Percentiles rank a stretch among this genome's conserved stretches.
phyloP scores from a whole-genome alignment of 2,888 invertebrate genomes.

The Copidosoma aretas region DNA sequence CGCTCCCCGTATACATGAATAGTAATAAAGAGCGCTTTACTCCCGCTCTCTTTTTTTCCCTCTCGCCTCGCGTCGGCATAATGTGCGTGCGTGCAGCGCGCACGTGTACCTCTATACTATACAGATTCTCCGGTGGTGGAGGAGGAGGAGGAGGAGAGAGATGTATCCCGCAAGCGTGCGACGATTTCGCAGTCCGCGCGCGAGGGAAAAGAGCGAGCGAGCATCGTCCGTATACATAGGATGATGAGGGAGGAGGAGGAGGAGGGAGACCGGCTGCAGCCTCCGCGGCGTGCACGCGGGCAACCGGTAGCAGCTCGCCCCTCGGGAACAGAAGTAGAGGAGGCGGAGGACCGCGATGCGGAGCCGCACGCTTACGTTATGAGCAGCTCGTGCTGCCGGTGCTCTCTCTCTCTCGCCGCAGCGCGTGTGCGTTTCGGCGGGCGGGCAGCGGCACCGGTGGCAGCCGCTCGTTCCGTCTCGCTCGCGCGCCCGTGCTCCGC shows the following conservation, averaged over 20 bases:
- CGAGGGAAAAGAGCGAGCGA: slow-evolving; percentile 32
- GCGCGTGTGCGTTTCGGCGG: slow-evolving; percentile 24
- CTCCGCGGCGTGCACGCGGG: too few relatives aligned
- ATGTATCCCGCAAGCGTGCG: slow-evolving; percentile 26
- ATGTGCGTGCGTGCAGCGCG: neutral
- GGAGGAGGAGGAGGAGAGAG: neutral
- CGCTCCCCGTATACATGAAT: neutral
- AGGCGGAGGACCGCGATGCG: slow-evolving; percentile 16
- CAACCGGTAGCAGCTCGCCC: too few relatives aligned
- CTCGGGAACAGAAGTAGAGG: neutral
- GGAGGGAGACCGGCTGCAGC: slow-evolving; percentile 10
- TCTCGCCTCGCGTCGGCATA: slow-evolving; percentile 18
- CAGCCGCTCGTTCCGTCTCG: slow-evolving; percentile 3
- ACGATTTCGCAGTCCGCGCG: slow-evolving; percentile 32
- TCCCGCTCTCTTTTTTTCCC: slow-evolving; percentile 9
- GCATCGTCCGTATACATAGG: too few relatives aligned
- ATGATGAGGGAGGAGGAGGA: too few relatives aligned
- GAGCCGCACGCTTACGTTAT: slow-evolving; percentile 9
- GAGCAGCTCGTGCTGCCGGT: too few relatives aligned
- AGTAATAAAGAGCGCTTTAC: neutral
- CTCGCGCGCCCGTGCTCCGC: slow-evolving; percentile 23
- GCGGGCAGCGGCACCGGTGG: slow-evolving; percentile 43
- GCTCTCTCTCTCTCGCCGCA: too few relatives aligned
- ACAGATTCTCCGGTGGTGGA: neutral
- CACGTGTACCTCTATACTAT: slow-evolving; percentile 15